These are phyloP conservation scores for Hozukius guyotensis DNA, from an alignment of 2,797 vertebrate genomes.

Conservation along the genomic window DNA sequence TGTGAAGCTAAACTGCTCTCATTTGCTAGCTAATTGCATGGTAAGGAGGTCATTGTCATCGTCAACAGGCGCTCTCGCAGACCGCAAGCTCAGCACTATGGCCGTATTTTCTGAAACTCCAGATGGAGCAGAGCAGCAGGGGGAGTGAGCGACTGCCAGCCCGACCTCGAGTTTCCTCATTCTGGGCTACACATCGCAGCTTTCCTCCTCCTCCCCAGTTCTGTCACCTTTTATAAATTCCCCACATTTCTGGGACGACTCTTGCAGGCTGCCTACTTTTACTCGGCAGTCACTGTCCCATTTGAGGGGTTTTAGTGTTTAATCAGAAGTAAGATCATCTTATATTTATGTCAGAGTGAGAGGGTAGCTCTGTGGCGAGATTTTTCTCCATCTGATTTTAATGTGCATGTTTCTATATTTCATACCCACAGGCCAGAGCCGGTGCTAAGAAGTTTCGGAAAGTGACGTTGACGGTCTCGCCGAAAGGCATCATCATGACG, in stretches of 20 bases:
- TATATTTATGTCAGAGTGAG: conserved; percentile 17
- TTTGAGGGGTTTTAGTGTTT: conserved; percentile 1
- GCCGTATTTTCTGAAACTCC: conserved; percentile 51
- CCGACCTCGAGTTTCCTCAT: conserved; percentile 50
- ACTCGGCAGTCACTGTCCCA: not conserved
- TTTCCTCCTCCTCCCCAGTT: conserved; percentile 3
- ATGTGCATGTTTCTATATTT: conserved; percentile 14
- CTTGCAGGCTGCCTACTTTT: conserved; percentile 13
- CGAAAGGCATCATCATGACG: conserved; percentile 89
- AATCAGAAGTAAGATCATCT: conserved; percentile 21
- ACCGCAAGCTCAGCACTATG: conserved; percentile 64
- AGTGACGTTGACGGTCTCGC: conserved; percentile 90
- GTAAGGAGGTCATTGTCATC: conserved; percentile 53
- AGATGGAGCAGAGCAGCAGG: conserved; percentile 71
- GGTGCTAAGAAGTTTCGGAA: conserved; percentile 92
- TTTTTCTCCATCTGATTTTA: not conserved
- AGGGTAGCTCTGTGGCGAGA: not conserved
- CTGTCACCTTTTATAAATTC: conserved; percentile 55
- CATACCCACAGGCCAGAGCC: conserved; percentile 84
- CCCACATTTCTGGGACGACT: conserved; percentile 50
- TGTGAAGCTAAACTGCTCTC: conserved; percentile 21
- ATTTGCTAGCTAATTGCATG: conserved; percentile 41
- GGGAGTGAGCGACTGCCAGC: conserved; percentile 44
- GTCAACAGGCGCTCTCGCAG: conserved; percentile 47
- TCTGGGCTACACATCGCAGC: conserved; percentile 39